These are phyloP conservation scores for Apodemia duryi DNA, from an alignment of 2,888 invertebrate genomes.

Conservation along the genomic window DNA sequence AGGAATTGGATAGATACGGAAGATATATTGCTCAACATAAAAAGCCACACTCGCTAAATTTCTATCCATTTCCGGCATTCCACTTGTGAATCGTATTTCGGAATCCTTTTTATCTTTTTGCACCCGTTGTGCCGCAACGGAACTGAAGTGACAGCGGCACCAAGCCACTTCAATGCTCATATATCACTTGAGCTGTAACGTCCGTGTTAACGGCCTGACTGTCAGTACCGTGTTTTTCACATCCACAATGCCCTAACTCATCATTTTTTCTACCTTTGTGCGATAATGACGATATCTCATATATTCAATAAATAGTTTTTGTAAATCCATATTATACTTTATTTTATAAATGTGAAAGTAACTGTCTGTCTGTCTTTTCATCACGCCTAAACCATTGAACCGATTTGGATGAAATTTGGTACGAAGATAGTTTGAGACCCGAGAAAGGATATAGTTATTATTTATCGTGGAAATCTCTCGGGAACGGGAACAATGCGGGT, in stretches of 20 bases:
- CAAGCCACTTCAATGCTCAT: conserved; percentile 75
- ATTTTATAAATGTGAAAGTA: too few relatives aligned
- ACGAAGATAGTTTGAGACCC: too few relatives aligned
- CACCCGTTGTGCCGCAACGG: conserved; percentile 54
- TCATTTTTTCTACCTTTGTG: conserved; percentile 43
- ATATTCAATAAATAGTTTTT: too few relatives aligned
- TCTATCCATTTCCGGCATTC: conserved; percentile 74
- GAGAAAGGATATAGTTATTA: too few relatives aligned
- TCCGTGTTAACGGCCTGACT: conserved; percentile 68
- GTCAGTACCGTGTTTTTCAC: conserved; percentile 65
- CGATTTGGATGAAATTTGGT: too few relatives aligned
- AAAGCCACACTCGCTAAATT: conserved; percentile 70
- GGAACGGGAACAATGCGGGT: too few relatives aligned
- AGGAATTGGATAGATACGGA: conserved; percentile 75
- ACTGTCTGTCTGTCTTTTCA: too few relatives aligned
- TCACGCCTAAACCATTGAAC: too few relatives aligned
- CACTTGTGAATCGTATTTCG: conserved; percentile 77
- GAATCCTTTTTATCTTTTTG: conserved; percentile 76
- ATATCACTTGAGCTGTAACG: conserved; percentile 73
- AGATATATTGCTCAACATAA: conserved; percentile 75
- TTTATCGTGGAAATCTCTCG: too few relatives aligned
- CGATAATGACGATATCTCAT: conserved; percentile 20
- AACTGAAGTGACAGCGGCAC: conserved; percentile 72
- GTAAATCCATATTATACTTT: too few relatives aligned
- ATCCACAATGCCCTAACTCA: conserved; percentile 42